Evolutionary conservation across 1,140 invertebrate genomes (phyloP), one percentile per base, ranked within the genome.

Genomic region (Lasioglossum baleicum): DNA sequence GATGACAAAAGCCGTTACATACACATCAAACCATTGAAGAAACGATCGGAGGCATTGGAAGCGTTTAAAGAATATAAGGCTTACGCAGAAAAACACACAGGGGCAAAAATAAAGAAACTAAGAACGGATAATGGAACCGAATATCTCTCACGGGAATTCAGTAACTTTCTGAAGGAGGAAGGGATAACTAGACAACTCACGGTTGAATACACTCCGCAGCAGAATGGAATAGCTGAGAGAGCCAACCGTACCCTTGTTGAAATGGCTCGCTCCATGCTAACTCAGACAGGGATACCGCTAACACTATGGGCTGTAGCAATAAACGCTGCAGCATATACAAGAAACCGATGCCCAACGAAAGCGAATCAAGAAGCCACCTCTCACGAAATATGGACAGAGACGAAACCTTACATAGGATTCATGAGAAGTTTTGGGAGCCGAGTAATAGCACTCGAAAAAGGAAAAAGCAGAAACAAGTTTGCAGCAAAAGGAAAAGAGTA

Each of bases 371-470:
- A 56, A 22, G 17, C 10, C 35, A 60, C 58, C 10, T 7, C 58
- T 8, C 22, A 60, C 11, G 58, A 60, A 26, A 11, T 10, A 10
- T 60, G 58, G 58, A 60, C n/a, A 26, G n/a, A n/a, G 13, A n/a
- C 53, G 17, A 78, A 78, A 26, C 60, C 76, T 7, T 61, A 56
- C 10, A n/a, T 71, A 15, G 22, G 58, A 8, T 60, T 10, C 8
- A 8, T 60, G n/a, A 60, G 58, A 26, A 60, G 8, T 7, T 10
- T 60, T 10, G 22, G 58, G 7, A 60, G 58, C 31, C 31, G 63
- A 53, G 90, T 88, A 7, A 85, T 87, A 35, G 86, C 85, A 20
- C 74, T 83, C 22, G 81, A n/a, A 51, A 87, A 31, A 72, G 83
- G 51, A 76, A 82, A 22, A 83, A 79, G 42, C 3, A 60, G 76